Conservation (phyloP, 1,140 invertebrate species). For the Apocrypta bakeri region DNA sequence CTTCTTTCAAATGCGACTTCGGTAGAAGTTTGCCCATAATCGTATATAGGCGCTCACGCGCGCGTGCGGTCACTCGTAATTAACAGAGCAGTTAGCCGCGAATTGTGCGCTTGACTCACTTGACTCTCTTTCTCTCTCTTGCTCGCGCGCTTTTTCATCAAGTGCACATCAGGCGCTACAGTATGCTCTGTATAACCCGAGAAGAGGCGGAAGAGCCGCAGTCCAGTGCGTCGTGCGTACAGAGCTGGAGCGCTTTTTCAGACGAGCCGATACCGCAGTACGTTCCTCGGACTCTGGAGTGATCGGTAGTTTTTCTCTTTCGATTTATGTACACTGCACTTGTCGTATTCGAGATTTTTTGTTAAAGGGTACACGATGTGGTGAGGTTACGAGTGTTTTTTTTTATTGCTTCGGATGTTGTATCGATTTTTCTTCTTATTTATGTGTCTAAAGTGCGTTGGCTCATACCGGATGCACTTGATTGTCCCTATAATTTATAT, state of each 20-base stretch:
- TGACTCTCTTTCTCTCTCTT: neutral
- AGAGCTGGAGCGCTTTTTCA: slow-evolving; percentile 22
- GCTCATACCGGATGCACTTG: no score
- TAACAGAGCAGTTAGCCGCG: slow-evolving; percentile 39
- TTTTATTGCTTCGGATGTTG: no score
- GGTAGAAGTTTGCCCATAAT: slow-evolving; percentile 27
- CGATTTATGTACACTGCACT: no score
- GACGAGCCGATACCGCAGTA: neutral
- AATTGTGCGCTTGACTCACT: slow-evolving; percentile 27
- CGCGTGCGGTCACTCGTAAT: neutral
- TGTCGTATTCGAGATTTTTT: no score
- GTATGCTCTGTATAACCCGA: slow-evolving; percentile 15
- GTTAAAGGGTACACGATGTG: no score
- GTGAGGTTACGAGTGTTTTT: no score
- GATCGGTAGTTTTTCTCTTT: no score
- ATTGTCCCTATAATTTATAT: no score
- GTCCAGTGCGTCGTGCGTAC: neutral
- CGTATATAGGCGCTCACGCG: neutral
- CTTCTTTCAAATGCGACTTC: no score
- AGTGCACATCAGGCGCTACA: slow-evolving; percentile 1
- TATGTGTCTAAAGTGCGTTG: no score
- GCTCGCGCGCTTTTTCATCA: slow-evolving; percentile 5
- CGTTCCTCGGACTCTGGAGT: neutral
- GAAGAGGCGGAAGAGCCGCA: slow-evolving; percentile 51
- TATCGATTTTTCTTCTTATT: no score